Conservation (phyloP, 2,888 invertebrate species). For the Tinea semifulvella region DNA sequence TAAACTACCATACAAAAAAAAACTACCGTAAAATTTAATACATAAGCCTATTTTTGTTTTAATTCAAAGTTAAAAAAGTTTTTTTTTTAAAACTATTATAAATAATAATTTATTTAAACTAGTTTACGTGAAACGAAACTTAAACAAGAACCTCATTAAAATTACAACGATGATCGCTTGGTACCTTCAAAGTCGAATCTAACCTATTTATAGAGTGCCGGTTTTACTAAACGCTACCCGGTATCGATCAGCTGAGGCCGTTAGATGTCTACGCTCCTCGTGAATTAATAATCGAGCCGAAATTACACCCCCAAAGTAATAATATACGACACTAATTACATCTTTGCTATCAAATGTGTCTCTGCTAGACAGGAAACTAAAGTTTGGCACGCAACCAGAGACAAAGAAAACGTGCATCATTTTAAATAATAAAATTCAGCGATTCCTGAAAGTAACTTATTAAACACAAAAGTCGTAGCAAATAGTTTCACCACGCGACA, state of each 20-base stretch:
- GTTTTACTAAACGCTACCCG: not conserved
- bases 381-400: not conserved
- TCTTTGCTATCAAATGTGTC: not conserved
- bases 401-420: slow-evolving; percentile 5
- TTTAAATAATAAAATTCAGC: slow-evolving; percentile 4
- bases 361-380: too few species aligned
- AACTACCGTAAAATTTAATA: too few species aligned
- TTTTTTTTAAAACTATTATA: too few species aligned
- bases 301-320: not conserved
- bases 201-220: slow-evolving; percentile 6
- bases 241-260: slow-evolving; percentile 16
- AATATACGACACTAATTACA: not conserved
- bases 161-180: slow-evolving; percentile 6
- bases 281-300: slow-evolving; percentile 6
- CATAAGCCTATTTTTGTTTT: too few species aligned
- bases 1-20: too few species aligned
- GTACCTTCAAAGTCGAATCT: too few species aligned
- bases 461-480: not conserved
- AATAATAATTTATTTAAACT: too few species aligned
- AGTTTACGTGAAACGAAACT: too few species aligned
- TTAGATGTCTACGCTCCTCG: not conserved
- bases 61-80: too few species aligned
- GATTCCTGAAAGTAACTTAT: not conserved
- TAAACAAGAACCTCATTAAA: not conserved
- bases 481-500: not conserved